phyloP scores from a whole-genome alignment of 2,113 vertebrate species.

The Narcine bancroftii region DNA sequence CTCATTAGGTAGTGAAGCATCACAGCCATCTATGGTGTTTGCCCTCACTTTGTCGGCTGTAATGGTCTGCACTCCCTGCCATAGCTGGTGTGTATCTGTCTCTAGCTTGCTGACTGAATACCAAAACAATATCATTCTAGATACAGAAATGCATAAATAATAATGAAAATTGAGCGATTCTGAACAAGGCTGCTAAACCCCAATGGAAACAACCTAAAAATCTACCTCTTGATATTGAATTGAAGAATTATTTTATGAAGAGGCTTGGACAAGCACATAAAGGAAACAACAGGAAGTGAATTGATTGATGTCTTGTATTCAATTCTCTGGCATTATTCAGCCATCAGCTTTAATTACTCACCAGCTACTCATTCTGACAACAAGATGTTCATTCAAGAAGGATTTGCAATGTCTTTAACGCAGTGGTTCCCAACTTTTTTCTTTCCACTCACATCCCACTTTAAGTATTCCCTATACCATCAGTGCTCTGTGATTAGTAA shows the following conservation, averaged over 20 bases:
- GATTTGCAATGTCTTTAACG: neutral
- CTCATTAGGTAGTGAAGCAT: too few species aligned
- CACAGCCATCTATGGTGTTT: too few species aligned
- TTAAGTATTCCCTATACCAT: too few species aligned
- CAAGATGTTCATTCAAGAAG: neutral
- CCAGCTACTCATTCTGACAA: neutral
- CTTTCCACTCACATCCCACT: too few species aligned
- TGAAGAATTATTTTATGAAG: neutral
- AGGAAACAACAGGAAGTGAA: slow-evolving; percentile 22
- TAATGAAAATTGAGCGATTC: neutral
- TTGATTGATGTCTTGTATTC: slow-evolving; percentile 24
- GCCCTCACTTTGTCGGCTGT: too few species aligned
- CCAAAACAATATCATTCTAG: neutral
- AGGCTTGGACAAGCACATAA: neutral
- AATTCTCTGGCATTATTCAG: neutral
- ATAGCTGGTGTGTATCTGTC: too few species aligned
- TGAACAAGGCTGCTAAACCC: neutral
- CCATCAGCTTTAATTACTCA: slow-evolving; percentile 18
- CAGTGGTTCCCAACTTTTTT: too few species aligned
- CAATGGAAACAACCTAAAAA: neutral
- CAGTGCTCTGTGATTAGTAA: too few species aligned
- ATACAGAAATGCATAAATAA: neutral
- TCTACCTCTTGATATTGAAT: neutral
- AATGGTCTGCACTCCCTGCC: too few species aligned
- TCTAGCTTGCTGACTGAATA: too few species aligned